Percentiles rank a stretch among this genome's conserved stretches.
phyloP scores from a whole-genome alignment of 2,888 invertebrate genomes.

The Pyrrhia umbra region DNA sequence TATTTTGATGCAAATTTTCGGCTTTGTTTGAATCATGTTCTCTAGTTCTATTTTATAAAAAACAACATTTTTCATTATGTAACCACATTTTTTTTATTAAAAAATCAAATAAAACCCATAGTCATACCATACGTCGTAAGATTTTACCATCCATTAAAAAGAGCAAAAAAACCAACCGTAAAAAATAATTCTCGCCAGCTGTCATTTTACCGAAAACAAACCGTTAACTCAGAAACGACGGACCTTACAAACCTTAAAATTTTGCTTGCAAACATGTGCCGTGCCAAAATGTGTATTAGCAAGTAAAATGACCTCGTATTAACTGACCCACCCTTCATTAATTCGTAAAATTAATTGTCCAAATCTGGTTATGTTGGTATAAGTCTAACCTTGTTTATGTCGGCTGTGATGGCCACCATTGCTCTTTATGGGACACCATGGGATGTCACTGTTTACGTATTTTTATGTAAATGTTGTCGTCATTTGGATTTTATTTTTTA shows the following conservation, averaged over 20 bases:
- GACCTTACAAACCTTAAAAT: slow-evolving; percentile 41
- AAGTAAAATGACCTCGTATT: slow-evolving; percentile 60
- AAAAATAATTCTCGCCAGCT: slow-evolving; percentile 29
- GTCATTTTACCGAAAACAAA: slow-evolving; percentile 38
- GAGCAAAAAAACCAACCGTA: slow-evolving; percentile 1
- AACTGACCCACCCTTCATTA: slow-evolving; percentile 59
- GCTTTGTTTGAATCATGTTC: too few relatives aligned
- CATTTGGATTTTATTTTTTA: too few relatives aligned
- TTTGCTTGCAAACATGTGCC: slow-evolving; percentile 33
- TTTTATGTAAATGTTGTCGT: slow-evolving; percentile 20
- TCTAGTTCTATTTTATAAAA: not conserved
- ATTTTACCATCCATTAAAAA: slow-evolving; percentile 12
- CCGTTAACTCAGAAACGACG: slow-evolving; percentile 10
- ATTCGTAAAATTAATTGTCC: slow-evolving; percentile 71
- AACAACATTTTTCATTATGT: not conserved
- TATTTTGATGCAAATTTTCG: too few relatives aligned
- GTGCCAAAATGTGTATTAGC: slow-evolving; percentile 56
- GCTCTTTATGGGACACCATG: slow-evolving; percentile 55
- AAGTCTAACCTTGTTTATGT: slow-evolving; percentile 69
- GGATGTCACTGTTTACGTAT: slow-evolving; percentile 48
- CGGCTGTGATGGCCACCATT: slow-evolving; percentile 68
- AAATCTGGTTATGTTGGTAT: slow-evolving; percentile 71
- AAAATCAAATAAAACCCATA: slow-evolving; percentile 7
- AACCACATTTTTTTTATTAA: not conserved
- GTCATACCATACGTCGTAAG: not conserved